Base-by-base conservation (phyloP, 2,797 vertebrate species). In the Adrianichthys oophorus region DNA sequence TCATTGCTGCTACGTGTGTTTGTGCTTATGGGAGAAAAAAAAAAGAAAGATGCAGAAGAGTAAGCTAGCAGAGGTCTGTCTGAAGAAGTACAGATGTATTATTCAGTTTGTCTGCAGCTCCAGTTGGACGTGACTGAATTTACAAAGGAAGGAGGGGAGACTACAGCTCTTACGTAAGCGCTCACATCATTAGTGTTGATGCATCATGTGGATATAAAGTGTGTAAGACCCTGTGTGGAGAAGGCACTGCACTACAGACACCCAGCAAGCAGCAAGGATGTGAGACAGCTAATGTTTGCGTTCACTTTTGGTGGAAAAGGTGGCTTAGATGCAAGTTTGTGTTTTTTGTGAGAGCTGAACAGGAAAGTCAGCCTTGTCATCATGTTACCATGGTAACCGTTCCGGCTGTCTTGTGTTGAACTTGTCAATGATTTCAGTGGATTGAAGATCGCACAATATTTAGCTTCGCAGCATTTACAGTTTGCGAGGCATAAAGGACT, bases 61-160 rank as follows among this genome's bases (percentile, higher is more conserved):
- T 70, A 58, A 71, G 61, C 29, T 56, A 61, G 67, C 42, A 13
- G 70, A 78, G 78, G 77, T 84, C 74, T 84, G 66, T 70, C 69
- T 67, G 40, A 62, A 82, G 59, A 71, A 86, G 85, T 82, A 85
- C 80, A 88, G 85, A 92, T 91, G 82, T 89, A 88, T 92, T 91
- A 92, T 92, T 93, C 89, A 87, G 87, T 87, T 91, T 85, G 79
- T 83, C 85, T 87, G 87, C 82, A 80, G 79, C 86, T 85, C 76
- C 64, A 75, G 78, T 87, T 82, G 76, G 87, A 92, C 87, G 87
- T 92, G 91, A 92, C 89, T 91, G 82, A 89, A 90, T 90, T 92
- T 90, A 90, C 85, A 88, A 92, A 90, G 78, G 81, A 90, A 83
- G 72, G 65, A 85, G 70, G 61, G 68, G 67, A 84, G 72, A 87